These are phyloP conservation scores for Rhopalosiphum maidis DNA, from an alignment of 1,140 invertebrate species.

Conservation along the genomic window DNA sequence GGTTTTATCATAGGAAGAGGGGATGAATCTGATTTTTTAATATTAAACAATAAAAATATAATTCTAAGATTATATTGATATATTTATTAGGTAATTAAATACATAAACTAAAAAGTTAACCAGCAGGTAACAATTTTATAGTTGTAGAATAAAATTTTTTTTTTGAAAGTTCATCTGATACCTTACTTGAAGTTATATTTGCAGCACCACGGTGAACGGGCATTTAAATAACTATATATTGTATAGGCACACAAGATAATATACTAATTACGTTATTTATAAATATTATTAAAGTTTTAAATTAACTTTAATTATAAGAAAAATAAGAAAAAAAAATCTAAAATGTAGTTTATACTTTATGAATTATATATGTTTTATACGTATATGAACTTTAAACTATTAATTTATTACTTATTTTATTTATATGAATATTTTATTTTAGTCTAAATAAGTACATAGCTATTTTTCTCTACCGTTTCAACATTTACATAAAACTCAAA, in stretches of 20 bases:
- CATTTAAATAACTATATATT: neutral
- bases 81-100: neutral
- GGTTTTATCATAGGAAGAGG: neutral
- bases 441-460: too few relatives aligned
- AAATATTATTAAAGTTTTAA: neutral
- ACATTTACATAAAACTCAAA: too few relatives aligned
- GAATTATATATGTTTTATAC: neutral
- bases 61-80: neutral
- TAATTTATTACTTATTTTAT: too few relatives aligned
- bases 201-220: too few relatives aligned
- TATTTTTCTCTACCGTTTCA: too few relatives aligned
- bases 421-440: too few relatives aligned
- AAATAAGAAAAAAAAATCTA: neutral
- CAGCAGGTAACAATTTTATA: too few relatives aligned
- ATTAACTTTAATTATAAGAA: neutral
- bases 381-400: neutral
- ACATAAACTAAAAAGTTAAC: too few relatives aligned
- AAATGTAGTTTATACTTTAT: neutral
- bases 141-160: too few relatives aligned
- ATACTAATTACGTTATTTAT: neutral
- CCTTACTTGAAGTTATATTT: neutral
- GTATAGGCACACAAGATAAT: too few relatives aligned
- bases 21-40: neutral
- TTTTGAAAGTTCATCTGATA: neutral
- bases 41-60: neutral